Base-by-base conservation (phyloP, 2,113 vertebrate genomes). In the Progne subis region DNA sequence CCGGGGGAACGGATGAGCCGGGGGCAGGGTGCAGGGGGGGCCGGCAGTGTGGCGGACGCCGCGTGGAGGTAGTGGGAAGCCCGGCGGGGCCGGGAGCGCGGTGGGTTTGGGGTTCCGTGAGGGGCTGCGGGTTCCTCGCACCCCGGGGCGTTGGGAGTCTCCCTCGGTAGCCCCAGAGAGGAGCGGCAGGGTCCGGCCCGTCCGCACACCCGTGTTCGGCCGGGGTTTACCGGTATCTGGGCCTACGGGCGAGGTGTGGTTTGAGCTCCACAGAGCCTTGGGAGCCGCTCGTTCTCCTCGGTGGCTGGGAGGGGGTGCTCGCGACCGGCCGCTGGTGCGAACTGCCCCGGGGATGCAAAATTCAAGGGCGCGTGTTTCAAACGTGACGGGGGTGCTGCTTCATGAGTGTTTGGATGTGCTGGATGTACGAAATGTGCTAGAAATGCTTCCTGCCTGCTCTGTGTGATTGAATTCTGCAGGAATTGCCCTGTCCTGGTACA, bases 361-460 rank as follows among this genome's bases (percentile, higher is more conserved):
- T n/a, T 44, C 14, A 2, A 5, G 5, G 52, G 55, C 18, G 29
- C 6, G 14, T 1, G 29, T 49, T 69, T 59, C 14, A 19, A 20
- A 64, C 9, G 14, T 4, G 44, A 0, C 0, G 14, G 2, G 17
- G 8, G 1, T 53, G 47, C 16, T n/a, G 72, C 1, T 46, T 18
- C 10, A 2, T 5, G 29, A 23, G 13, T 2, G 13, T 1, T 12
- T 37, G 18, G 9, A 1, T 0, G 43, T 6, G 28, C 18, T 43
- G 53, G 28, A 0, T 1, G 2, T n/a, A 6, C 52, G 13, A 75
- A 63, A 68, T 0, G 13, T 5, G 17, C 28, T 46, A 1, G 7
- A 55, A 46, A 4, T 1, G 3, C 24, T 28, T 28, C 21, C 11
- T 19, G 49, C 9, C 3, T 8, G 41, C 37, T 24, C 1, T 18